Conservation (phyloP, 2,888 invertebrate genomes). For the Conops quadrifasciatus region DNA sequence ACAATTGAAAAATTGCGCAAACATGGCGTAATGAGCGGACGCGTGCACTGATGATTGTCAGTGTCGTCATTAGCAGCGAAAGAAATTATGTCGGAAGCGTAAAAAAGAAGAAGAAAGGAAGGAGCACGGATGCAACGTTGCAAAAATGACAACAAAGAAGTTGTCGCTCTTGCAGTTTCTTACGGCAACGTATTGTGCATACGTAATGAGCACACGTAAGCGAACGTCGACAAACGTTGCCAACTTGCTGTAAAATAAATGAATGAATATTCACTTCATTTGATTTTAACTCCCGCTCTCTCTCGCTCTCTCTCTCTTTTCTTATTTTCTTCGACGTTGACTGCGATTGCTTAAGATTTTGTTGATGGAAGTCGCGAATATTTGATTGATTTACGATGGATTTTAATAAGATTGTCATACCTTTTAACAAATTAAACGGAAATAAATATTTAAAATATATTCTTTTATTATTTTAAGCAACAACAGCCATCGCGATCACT, state of each 20-base stretch:
- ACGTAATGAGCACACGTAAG: constrained; percentile 22
- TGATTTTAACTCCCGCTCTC: neutral
- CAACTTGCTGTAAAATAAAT: neutral
- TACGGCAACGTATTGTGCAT: constrained; percentile 5
- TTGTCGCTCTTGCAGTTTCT: constrained; percentile 17
- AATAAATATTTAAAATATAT: neutral
- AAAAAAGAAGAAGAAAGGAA: neutral
- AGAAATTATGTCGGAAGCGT: neutral
- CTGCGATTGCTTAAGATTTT: neutral
- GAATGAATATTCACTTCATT: neutral
- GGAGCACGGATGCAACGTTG: constrained; percentile 4
- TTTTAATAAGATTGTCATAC: neutral
- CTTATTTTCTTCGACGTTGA: neutral
- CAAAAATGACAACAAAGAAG: constrained; percentile 23
- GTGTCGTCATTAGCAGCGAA: neutral
- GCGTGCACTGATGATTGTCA: neutral
- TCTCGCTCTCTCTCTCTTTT: neutral
- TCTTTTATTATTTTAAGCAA: too few species aligned
- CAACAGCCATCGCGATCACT: too few species aligned
- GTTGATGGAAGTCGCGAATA: neutral
- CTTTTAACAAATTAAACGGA: neutral
- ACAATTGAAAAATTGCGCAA: constrained; percentile 32
- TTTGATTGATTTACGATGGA: neutral
- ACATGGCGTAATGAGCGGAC: constrained; percentile 18
- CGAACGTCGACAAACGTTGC: constrained; percentile 11